Conservation (phyloP, 2,113 vertebrate genomes). For the Collichthys lucidus region DNA sequence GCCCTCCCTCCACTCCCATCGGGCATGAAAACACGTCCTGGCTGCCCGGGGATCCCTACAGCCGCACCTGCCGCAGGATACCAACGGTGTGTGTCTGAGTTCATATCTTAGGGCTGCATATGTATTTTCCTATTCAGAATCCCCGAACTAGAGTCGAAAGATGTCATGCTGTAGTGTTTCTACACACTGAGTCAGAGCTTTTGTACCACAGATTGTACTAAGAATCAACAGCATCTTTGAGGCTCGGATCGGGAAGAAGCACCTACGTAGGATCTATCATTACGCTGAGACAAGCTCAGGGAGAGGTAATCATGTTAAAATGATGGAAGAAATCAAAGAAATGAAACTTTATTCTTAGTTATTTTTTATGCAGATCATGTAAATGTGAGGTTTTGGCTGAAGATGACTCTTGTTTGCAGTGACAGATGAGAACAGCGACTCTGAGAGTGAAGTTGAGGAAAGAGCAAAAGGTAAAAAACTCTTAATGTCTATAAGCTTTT, state of each 20-base stretch:
- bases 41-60: slow-evolving; percentile 85
- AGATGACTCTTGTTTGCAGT: slow-evolving; percentile 72
- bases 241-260: slow-evolving; percentile 90
- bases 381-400: not conserved
- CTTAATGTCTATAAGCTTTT: not conserved
- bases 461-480: slow-evolving; percentile 87
- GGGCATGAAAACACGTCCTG: slow-evolving; percentile 87
- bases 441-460: slow-evolving; percentile 92
- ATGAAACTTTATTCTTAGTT: not conserved
- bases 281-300: slow-evolving; percentile 90
- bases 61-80: slow-evolving; percentile 88
- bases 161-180: not conserved
- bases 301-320: slow-evolving; percentile 84
- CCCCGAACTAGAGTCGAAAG: not conserved
- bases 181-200: not conserved
- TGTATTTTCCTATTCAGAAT: not conserved
- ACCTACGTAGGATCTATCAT: slow-evolving; percentile 89
- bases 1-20: slow-evolving; percentile 90
- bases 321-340: not conserved
- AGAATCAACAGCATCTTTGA: slow-evolving; percentile 93
- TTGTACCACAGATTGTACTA: slow-evolving; percentile 84
- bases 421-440: slow-evolving; percentile 94
- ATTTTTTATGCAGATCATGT: not conserved
- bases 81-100: slow-evolving; percentile 85
- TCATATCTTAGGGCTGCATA: not conserved